phyloP scores from a whole-genome alignment of 2,888 invertebrate genomes.

The Timandra comae region DNA sequence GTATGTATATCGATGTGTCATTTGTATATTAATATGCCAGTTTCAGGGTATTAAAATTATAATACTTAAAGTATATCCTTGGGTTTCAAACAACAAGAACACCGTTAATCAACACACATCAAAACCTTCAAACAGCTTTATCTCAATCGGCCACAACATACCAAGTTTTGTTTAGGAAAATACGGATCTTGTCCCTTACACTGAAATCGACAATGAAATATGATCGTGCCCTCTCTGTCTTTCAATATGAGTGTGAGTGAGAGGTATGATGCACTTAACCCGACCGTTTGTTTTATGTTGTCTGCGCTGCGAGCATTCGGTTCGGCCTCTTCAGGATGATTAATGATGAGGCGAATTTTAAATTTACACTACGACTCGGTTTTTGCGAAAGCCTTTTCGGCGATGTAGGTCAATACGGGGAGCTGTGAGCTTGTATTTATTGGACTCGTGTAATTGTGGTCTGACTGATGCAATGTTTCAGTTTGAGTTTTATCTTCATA shows the following conservation, averaged over 20 bases:
- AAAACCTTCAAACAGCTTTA: conserved; percentile 14
- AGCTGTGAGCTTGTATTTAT: conserved; percentile 10
- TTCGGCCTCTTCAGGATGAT: conserved; percentile 48
- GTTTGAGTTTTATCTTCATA: no score
- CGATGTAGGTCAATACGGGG: conserved; percentile 13
- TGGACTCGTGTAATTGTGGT: conserved; percentile 3
- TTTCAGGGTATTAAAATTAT: no score
- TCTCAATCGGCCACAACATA: conserved; percentile 20
- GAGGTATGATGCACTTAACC: conserved; percentile 37
- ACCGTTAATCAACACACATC: no score
- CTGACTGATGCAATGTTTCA: conserved; percentile 16
- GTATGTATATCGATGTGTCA: no score
- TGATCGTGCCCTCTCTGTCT: conserved; percentile 32
- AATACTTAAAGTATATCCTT: no score
- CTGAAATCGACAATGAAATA: conserved; percentile 54
- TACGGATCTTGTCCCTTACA: conserved; percentile 44
- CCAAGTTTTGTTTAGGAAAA: conserved; percentile 47
- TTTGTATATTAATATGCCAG: no score
- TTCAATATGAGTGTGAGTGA: conserved; percentile 19
- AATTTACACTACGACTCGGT: conserved; percentile 33
- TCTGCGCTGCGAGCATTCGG: conserved; percentile 45
- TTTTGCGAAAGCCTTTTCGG: conserved; percentile 13
- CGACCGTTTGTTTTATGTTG: conserved; percentile 50
- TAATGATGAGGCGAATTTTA: conserved; percentile 50
- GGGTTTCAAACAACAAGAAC: no score